Evolutionary conservation across 2,113 vertebrate genomes (phyloP), one percentile per base, ranked within the genome.

Genomic region (Channa maculata): DNA sequence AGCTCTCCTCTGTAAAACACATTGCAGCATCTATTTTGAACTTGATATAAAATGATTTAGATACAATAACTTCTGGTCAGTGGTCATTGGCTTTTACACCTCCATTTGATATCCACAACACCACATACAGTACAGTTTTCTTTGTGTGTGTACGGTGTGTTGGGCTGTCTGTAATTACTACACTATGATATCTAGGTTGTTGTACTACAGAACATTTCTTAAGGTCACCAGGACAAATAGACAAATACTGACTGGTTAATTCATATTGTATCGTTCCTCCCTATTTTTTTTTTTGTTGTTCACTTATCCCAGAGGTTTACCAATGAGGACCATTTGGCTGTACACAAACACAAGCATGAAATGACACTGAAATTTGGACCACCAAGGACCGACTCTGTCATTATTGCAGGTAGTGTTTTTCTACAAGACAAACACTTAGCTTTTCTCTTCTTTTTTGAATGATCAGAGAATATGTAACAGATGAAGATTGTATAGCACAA

Each of bases 331-430:
- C 98, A 99, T 93, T 95, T 99, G 94, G 96, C 98, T 13, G 98
- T 99, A 69, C 98, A 99, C 92, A 99, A 96, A 93, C 98, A 98
- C 94, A 99, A 99, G 90, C 98, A 99, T 67, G 97, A 99, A 92
- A 98, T 99, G 97, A 99, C 97, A 34, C 88, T 99, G 86, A 99
- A 98, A 88, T 99, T 99, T 80, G 97, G 97, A 89, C 97, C 98
- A 36, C 92, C 97, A 63, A 95, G 97, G 85, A 99, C 97, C 0
- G 98, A 99, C 89, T 98, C 97, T 3, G 97, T 99, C 93, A 98
- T 99, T 86, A 98, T 99, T 64, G 97, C 97, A 96, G 98, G 98
- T 99, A 96, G 44, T 62, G 12, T 45, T 53, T 24, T 11, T 66
- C 13, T 8, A 38, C 7, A 13, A 41, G 14, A 52, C 39, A 4